Evolutionary conservation across 2,888 invertebrate species (phyloP).

Genomic region (Nemurella pictetii): DNA sequence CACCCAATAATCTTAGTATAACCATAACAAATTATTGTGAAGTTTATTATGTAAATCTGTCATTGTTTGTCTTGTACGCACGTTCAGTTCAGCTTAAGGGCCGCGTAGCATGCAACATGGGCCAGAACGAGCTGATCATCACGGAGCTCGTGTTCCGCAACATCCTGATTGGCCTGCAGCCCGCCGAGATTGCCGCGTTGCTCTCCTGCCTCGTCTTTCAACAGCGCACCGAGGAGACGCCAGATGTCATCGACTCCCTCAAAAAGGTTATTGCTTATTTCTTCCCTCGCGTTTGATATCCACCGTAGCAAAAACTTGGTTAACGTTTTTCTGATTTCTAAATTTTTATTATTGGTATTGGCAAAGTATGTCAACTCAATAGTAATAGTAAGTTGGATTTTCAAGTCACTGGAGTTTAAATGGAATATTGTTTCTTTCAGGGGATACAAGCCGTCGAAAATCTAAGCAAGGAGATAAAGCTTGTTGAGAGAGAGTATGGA

Average conservation of each 20-base stretch:
- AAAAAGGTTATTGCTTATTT: too few species aligned
- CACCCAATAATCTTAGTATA: too few species aligned
- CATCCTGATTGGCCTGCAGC: slow-evolving; percentile 79
- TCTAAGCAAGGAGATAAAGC: slow-evolving; percentile 69
- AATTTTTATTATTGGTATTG: too few species aligned
- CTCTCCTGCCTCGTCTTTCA: slow-evolving; percentile 93
- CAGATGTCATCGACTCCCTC: slow-evolving; percentile 62
- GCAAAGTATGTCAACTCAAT: too few species aligned
- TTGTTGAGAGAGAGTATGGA: slow-evolving; percentile 66
- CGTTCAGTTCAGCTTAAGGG: slow-evolving; percentile 75
- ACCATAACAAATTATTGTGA: slow-evolving; percentile 4
- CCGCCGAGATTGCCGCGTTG: slow-evolving; percentile 92
- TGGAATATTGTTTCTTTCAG: slow-evolving; percentile 56
- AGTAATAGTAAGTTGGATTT: too few species aligned
- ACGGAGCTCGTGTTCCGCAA: slow-evolving; percentile 93
- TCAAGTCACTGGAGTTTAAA: too few species aligned
- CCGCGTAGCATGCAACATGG: slow-evolving; percentile 83
- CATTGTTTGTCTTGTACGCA: background rate
- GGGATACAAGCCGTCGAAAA: slow-evolving; percentile 71
- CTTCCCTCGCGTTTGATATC: too few species aligned
- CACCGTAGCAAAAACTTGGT: too few species aligned
- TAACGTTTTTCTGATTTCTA: too few species aligned
- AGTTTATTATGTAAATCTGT: background rate
- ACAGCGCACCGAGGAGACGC: slow-evolving; percentile 68
- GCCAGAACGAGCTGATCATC: slow-evolving; percentile 85